phyloP scores from a whole-genome alignment of 92 coral and sea anemone genomes.

The Meandrina meandrites region DNA sequence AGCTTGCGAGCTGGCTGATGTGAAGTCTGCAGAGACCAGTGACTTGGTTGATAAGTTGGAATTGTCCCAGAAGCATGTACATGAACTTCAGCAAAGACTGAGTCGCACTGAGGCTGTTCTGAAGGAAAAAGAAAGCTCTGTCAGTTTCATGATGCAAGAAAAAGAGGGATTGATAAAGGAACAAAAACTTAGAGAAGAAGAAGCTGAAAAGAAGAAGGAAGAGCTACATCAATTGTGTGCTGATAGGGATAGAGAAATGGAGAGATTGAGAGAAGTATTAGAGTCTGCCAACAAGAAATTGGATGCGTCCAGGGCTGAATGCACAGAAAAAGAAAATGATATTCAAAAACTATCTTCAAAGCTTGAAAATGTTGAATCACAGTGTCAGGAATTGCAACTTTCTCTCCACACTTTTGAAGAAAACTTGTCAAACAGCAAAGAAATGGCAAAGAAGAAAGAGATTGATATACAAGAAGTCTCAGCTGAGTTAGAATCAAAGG shows the following conservation, averaged over 20 bases:
- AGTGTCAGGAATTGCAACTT: conserved; percentile 35
- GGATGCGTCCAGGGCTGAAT: conserved; percentile 33
- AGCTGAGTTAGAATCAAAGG: conserved; percentile 48
- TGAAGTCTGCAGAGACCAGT: conserved; percentile 74
- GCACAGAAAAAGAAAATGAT: conserved; percentile 40
- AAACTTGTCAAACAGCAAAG: conserved; percentile 45
- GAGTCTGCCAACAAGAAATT: conserved; percentile 40
- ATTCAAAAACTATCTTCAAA: conserved; percentile 38
- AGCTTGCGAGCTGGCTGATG: conserved; percentile 79
- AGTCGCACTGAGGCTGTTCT: conserved; percentile 64
- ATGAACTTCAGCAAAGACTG: conserved; percentile 63
- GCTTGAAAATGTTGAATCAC: conserved; percentile 32
- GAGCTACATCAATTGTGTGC: conserved; percentile 33
- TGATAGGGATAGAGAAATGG: conserved; percentile 41
- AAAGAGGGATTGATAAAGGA: conserved; percentile 47
- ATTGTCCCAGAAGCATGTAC: conserved; percentile 65
- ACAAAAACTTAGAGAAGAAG: conserved; percentile 43
- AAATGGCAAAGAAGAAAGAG: conserved; percentile 55
- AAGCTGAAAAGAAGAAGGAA: conserved; percentile 31
- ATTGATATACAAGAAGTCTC: conserved; percentile 45
- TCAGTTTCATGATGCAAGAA: conserved; percentile 39
- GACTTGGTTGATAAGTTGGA: conserved; percentile 73
- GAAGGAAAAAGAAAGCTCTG: conserved; percentile 41
- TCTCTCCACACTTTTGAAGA: conserved; percentile 38
- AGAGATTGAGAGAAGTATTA: conserved; percentile 48